phyloP scores from a whole-genome alignment of 1,140 invertebrate genomes.

The Teleopsis dalmanni region DNA sequence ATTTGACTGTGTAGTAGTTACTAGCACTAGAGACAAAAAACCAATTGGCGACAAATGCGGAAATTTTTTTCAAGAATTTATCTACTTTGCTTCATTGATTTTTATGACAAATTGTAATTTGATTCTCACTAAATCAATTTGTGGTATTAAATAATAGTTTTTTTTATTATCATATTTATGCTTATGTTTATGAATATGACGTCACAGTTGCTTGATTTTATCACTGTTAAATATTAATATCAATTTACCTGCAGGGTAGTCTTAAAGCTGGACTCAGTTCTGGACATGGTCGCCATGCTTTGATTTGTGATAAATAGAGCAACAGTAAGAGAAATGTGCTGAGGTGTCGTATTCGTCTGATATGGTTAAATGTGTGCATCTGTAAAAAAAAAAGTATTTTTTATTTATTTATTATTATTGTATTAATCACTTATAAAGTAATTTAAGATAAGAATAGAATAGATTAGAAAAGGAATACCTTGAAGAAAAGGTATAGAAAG shows the following conservation, averaged over 20 bases:
- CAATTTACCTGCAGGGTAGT: conserved; percentile 40
- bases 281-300: conserved; percentile 41
- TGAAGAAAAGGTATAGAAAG: not conserved
- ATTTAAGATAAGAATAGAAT: not conserved
- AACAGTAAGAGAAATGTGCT: conserved; percentile 12
- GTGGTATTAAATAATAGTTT: no score
- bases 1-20: no score
- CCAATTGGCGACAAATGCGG: no score
- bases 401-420: not conserved
- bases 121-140: no score
- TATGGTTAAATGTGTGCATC: conserved; percentile 12
- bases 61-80: no score
- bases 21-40: no score
- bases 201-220: no score
- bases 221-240: no score
- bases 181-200: no score
- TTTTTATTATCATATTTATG: no score
- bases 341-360: conserved; percentile 14
- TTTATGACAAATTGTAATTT: no score
- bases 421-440: not conserved
- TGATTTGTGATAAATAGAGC: conserved; percentile 20
- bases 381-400: conserved; percentile 4
- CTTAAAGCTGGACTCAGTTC: conserved; percentile 41
- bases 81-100: no score
- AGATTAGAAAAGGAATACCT: not conserved